These are phyloP conservation scores for Rhinolophus ferrumequinum DNA, from an alignment of 2,113 vertebrate genomes.

Conservation along the genomic window DNA sequence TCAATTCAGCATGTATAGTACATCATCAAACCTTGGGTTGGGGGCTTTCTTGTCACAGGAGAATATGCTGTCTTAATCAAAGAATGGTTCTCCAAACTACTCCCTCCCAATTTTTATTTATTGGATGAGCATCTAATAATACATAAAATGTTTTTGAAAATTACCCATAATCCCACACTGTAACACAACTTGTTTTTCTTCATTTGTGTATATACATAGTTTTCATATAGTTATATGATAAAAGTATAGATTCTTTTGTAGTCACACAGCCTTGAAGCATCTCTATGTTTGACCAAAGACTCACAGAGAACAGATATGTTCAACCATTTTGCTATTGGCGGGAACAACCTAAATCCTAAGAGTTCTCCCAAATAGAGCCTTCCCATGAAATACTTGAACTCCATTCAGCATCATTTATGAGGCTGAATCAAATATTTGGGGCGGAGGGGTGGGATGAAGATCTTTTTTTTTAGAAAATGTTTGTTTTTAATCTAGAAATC, in stretches of 20 bases:
- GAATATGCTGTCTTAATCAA: constrained; percentile 16
- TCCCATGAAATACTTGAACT: constrained; percentile 4
- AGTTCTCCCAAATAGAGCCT: not conserved
- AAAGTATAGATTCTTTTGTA: not conserved
- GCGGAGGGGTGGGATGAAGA: not conserved
- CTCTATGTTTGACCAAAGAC: not conserved
- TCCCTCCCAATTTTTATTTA: not conserved
- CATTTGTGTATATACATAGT: not conserved
- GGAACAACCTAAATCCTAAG: not conserved
- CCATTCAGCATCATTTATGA: not conserved
- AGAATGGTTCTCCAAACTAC: not conserved
- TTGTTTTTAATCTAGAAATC: constrained; percentile 61
- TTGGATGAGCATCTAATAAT: not conserved
- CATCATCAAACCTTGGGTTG: not conserved
- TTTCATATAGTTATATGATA: not conserved
- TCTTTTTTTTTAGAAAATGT: not conserved
- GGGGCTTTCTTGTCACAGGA: not conserved
- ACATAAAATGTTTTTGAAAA: not conserved
- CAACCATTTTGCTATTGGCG: not conserved
- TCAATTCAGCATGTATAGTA: not conserved
- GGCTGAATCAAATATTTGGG: constrained; percentile 17
- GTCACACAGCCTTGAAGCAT: not conserved
- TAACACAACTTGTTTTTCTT: not conserved
- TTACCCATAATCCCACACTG: not conserved
- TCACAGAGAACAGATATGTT: not conserved